Conservation (phyloP, 2,888 invertebrate species). For the Brachynemurus nebulosus region DNA sequence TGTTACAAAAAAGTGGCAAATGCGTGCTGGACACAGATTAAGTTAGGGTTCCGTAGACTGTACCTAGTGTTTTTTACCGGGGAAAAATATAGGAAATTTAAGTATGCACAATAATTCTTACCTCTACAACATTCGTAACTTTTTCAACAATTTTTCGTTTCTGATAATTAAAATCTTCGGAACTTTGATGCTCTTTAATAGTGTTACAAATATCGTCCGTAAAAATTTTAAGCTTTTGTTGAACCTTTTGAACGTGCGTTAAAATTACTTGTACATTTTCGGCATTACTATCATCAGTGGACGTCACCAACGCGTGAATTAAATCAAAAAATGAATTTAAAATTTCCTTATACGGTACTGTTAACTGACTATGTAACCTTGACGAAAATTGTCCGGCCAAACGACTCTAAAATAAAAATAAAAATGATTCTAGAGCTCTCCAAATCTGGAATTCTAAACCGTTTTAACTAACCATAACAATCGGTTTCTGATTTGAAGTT, state of each 20-base stretch:
- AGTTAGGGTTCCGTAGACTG: too few relatives aligned
- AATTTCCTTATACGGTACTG: conserved; percentile 24
- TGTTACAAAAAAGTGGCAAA: too few relatives aligned
- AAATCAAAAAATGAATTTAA: conserved; percentile 22
- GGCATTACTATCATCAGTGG: conserved; percentile 14
- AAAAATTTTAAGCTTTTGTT: conserved; percentile 28
- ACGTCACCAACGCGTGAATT: conserved; percentile 1
- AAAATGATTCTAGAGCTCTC: background rate
- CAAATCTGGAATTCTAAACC: background rate
- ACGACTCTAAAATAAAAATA: conserved; percentile 21
- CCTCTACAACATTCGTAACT: conserved; percentile 48
- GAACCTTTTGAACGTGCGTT: conserved; percentile 28
- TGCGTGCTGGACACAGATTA: too few relatives aligned
- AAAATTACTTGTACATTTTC: conserved; percentile 11
- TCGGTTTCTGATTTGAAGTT: conserved; percentile 13
- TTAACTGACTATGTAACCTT: conserved; percentile 24
- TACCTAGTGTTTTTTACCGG: too few relatives aligned
- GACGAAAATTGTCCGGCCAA: conserved; percentile 27
- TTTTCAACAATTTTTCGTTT: conserved; percentile 38
- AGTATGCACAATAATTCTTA: conserved; percentile 23
- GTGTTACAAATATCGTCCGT: conserved; percentile 29
- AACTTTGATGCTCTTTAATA: conserved; percentile 30
- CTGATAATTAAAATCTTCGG: conserved; percentile 32
- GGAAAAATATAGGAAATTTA: too few relatives aligned
- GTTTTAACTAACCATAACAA: conserved; percentile 15